Evolutionary conservation across 2,888 invertebrate genomes (phyloP).

Genomic region (Aphelenchoides bicaudatus): DNA sequence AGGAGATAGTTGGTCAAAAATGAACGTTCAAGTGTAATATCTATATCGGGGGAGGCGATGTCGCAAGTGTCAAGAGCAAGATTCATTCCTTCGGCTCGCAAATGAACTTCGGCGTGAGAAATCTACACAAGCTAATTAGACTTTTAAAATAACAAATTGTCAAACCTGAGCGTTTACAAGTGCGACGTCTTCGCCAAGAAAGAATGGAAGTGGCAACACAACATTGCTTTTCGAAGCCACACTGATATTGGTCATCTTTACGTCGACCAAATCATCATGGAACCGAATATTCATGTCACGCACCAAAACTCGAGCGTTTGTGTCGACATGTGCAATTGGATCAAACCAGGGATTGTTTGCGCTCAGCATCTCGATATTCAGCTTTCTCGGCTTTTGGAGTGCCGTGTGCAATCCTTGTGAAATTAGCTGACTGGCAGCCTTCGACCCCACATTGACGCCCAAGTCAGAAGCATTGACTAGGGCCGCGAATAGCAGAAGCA

Average conservation of each 20-base stretch:
- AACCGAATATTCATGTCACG: constrained; percentile 24
- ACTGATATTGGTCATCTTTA: constrained; percentile 27
- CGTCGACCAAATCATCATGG: constrained; percentile 27
- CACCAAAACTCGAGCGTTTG: constrained; percentile 23
- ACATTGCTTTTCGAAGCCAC: constrained; percentile 20
- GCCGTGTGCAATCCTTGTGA: constrained; percentile 26
- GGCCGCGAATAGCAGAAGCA: neutral
- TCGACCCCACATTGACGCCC: constrained; percentile 26
- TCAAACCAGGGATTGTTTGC: constrained; percentile 31
- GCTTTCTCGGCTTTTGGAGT: constrained; percentile 26
- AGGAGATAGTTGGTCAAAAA: constrained; percentile 31
- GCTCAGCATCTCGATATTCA: constrained; percentile 27
- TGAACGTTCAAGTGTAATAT: constrained; percentile 34
- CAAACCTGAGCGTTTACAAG: constrained; percentile 28
- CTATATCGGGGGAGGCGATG: constrained; percentile 21
- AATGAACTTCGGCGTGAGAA: constrained; percentile 23
- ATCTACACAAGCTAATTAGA: constrained; percentile 26
- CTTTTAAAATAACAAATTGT: neutral
- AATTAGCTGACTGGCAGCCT: constrained; percentile 25
- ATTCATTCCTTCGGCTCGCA: constrained; percentile 30
- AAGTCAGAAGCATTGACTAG: constrained; percentile 18
- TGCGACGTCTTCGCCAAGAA: constrained; percentile 35
- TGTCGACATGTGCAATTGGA: constrained; percentile 32
- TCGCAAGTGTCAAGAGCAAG: constrained; percentile 29
- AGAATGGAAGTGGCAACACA: constrained; percentile 30